Base-by-base conservation (phyloP, 1,140 invertebrate species). In the Anthonomus grandis region DNA sequence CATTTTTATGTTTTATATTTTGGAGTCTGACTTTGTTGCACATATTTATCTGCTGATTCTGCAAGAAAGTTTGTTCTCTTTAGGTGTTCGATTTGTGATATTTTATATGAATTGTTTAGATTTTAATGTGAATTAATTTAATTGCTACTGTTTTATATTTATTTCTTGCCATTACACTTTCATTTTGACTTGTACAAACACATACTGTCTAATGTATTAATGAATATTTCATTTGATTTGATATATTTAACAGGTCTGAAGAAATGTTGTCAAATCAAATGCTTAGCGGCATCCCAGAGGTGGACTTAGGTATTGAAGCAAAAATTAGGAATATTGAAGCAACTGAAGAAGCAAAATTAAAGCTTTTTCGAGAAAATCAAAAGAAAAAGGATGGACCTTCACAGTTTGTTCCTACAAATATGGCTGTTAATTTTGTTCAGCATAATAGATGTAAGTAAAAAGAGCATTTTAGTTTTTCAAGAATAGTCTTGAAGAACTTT, bases 231-330 rank as follows among this genome's bases (percentile, higher is more conserved):
- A 4, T 13, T 4, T 4, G 4, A 4, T 37, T 13, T 4, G 12
- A 37, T n/a, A n/a, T n/a, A n/a, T n/a, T n/a, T n/a, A n/a, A n/a
- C 18, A 55, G 82, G 67, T 95, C 90, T 13, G 96, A 99, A 76
- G 97, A 99, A 78, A 98, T 99, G 93, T 84, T 99, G 62, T 98
- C 95, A 4, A 98, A 98, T 82, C 97, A 99, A 81, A 99, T 99
- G 97, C 78, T 99, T 2, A 97, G 93, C 71, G 97, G 97, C 49
- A 99, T 99, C 61, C 97, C 97, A n/a, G 97, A 99, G 82, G 91
- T 99, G 1, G 97, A 99, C 79, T 80, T 99, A 36, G 97, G 97
- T 27, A 97, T 99, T 64, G 94, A 98, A 68, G 94, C 93, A 0
- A 97, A 97, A 80, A 98, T 98, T 57, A 85, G 86, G 67, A 98